A percentile compares a stretch with the other conserved stretches of the same genome.
Evolutionary conservation across 2,797 vertebrate species (phyloP).

Genomic region (Masticophis lateralis): DNA sequence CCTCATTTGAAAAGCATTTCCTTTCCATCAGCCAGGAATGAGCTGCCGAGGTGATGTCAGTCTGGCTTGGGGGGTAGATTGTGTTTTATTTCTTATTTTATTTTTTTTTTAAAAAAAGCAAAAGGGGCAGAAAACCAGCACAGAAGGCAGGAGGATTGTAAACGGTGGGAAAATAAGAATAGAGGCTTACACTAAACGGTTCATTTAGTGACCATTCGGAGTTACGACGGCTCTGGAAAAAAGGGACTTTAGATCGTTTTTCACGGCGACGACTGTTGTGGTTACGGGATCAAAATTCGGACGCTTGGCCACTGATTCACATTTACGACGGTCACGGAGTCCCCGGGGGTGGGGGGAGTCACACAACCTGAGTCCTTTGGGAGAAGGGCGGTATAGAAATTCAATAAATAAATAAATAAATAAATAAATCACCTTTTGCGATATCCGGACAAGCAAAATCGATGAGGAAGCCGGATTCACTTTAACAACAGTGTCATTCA

Average conservation of each 20-base stretch:
- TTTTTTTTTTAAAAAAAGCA: not conserved
- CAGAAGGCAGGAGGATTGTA: not conserved
- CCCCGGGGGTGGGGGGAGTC: no score
- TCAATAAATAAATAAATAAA: no score
- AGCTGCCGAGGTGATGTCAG: not conserved
- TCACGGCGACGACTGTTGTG: rapidly evolving
- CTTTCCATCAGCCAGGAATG: slow-evolving; percentile 1
- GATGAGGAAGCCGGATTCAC: no score
- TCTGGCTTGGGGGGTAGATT: not conserved
- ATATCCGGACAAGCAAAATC: no score
- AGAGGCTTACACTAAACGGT: not conserved
- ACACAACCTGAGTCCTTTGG: no score
- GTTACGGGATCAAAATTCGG: no score
- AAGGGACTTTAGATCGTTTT: not conserved
- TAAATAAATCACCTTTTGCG: no score
- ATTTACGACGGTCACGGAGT: no score
- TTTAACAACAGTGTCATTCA: no score
- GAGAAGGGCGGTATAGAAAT: no score
- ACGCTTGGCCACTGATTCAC: no score
- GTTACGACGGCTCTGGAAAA: not conserved
- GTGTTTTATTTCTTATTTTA: no score
- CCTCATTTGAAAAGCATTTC: not conserved
- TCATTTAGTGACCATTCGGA: not conserved
- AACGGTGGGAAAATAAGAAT: not conserved
- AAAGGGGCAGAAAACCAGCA: not conserved